Evolutionary conservation across 2,888 invertebrate genomes (phyloP), one percentile per base, ranked within the genome.

Genomic region (Cephonodes hylas): DNA sequence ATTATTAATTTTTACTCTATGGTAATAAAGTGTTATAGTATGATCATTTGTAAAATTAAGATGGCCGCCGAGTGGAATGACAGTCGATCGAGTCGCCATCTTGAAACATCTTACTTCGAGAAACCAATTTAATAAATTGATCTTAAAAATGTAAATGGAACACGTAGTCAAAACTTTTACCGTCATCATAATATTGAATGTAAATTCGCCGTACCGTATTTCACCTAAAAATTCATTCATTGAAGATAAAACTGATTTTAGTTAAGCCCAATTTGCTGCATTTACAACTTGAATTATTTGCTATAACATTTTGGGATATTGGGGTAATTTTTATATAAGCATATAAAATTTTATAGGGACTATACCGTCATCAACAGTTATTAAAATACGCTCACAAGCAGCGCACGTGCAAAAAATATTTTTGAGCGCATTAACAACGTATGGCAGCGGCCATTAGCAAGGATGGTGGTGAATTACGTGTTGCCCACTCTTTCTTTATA

Each of bases 341-440:
- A 60, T 62, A 63, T 67, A 61, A 64, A 67, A 66, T 66, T 59
- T 69, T 64, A 61, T 63, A 59, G 25, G 65, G 69, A 79, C 80
- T 63, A 76, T 77, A 78, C 68, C 63, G 63, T 70, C 79, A 79
- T 81, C 72, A 76, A 75, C 74, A 68, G 73, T 72, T 77, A 77
- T 80, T 75, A 80, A 79, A 81, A 70, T 42, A 62, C 71, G 63
- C 71, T 75, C 79, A 73, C 72, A 18, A 68, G 69, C 45, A 72
- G 72, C 74, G 65, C 81, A 81, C 79, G 79, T 80, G 78, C 75
- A 73, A 75, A 74, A 75, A 73, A 73, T 22, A 71, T 77, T 76
- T 71, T 71, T 71, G 63, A 74, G 65, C 70, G 68, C 79, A 82
- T 83, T 80, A 78, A 72, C 75, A 64, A 66, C 69, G 72, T 69